Evolutionary conservation across 2,797 vertebrate species (phyloP), one percentile per base, ranked within the genome.

Genomic region (Staurois parvus): DNA sequence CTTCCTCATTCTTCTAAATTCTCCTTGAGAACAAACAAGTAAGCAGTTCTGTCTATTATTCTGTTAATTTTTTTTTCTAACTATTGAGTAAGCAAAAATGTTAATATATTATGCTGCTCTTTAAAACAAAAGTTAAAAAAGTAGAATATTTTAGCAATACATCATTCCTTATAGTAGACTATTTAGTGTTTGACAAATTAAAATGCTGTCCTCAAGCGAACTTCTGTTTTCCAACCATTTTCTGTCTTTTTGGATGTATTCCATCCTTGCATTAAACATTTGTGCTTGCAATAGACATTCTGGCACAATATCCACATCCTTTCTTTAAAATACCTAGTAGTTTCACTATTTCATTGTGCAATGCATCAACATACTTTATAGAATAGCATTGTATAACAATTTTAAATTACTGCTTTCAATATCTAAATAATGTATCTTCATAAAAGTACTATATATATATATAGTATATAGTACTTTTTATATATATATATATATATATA

Each of bases 241-340:
- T 86, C 40, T 79, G 56, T 74, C 37, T 29, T 70, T 74, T 78
- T 83, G 80, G 85, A 82, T 78, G 21, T 26, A 62, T 79, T 86
- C 85, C 85, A 86, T 86, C 56, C 28, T 67, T 79, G 56, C 75
- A 83, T 78, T 86, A 72, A 86, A 79, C 56, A 78, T 83, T 83
- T 86, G 52, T 52, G 67, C 73, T 82, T 42, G 48, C 70, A 72
- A 40, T 26, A 82, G 69, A 79, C 59, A 56, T 79, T 72, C 82
- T 83, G 80, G 68, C 85, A 86, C 62, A 48, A 30, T 37, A 9
- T 68, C 2, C 40, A 72, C 37, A 72, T 86, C 34, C 62, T 86
- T 66, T 17, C 30, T 66, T n/a, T 66, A 66, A 8, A 66, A 66
- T 29, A 29, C 64, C 15, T 66, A 26, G 29, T 66, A 66, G n/a